A percentile compares a stretch with the other conserved stretches of the same genome.
These are phyloP conservation scores for Mallotus villosus DNA, from an alignment of 2,797 vertebrate genomes.

Conservation along the genomic window DNA sequence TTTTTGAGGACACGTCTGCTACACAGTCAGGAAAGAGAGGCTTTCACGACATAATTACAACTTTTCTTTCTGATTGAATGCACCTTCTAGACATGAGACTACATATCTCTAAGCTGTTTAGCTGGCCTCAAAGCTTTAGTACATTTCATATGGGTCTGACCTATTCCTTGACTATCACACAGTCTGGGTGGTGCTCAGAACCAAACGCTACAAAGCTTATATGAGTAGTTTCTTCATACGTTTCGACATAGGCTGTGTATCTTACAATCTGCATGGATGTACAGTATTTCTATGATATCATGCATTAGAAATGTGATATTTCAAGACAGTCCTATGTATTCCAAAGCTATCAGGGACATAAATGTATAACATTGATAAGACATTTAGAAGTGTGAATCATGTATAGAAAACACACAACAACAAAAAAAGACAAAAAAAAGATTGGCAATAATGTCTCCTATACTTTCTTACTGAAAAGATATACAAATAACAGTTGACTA, in stretches of 20 bases:
- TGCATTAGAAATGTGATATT: slow-evolving; percentile 66
- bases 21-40: background rate
- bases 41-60: slow-evolving; percentile 14
- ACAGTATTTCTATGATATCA: slow-evolving; percentile 63
- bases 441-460: slow-evolving; percentile 43
- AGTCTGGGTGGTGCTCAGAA: slow-evolving; percentile 13
- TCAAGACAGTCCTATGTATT: slow-evolving; percentile 52
- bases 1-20: slow-evolving; percentile 12
- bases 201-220: background rate
- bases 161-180: slow-evolving; percentile 21
- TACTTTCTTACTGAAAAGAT: slow-evolving; percentile 57
- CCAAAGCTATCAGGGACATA: slow-evolving; percentile 70
- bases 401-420: slow-evolving; percentile 47
- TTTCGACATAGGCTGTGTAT: slow-evolving; percentile 35
- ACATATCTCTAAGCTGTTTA: slow-evolving; percentile 34
- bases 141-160: background rate
- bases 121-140: slow-evolving; percentile 17
- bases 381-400: slow-evolving; percentile 39
- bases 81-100: slow-evolving; percentile 42
- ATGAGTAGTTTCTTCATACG: background rate
- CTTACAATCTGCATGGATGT: slow-evolving; percentile 65
- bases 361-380: slow-evolving; percentile 48
- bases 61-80: slow-evolving; percentile 28
- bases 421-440: slow-evolving; percentile 30
- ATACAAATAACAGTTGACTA: slow-evolving; percentile 56